Percentiles rank a stretch among this genome's conserved stretches.
These are phyloP conservation scores for Stomatorhinus ivindoensis DNA, from an alignment of 2,113 vertebrate species.

Conservation along the genomic window DNA sequence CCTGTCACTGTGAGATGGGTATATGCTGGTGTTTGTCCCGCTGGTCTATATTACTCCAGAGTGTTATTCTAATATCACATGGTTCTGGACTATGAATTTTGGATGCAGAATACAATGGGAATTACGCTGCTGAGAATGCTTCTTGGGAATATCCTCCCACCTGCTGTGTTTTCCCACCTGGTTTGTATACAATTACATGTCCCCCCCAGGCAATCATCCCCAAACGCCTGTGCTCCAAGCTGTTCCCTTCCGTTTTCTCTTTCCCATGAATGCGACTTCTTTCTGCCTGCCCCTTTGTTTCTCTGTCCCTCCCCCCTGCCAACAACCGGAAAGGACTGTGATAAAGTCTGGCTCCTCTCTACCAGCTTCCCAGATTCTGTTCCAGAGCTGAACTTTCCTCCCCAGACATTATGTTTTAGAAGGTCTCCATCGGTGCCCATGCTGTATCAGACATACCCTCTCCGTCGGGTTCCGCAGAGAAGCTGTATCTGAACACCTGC, in stretches of 20 bases:
- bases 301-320: no score
- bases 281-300: neutral
- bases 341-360: neutral
- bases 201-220: neutral
- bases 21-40: neutral
- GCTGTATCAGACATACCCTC: neutral
- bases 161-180: neutral
- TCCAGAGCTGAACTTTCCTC: neutral
- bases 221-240: neutral
- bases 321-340: neutral
- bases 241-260: neutral
- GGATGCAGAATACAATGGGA: neutral
- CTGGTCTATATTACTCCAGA: neutral
- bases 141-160: neutral
- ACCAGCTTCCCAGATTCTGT: neutral
- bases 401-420: neutral
- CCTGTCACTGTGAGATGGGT: neutral
- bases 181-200: neutral
- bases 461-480: neutral
- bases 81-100: neutral
- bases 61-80: neutral
- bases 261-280: neutral
- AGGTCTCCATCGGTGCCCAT: neutral
- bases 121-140: neutral
- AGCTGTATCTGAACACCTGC: neutral